Evolutionary conservation across 2,888 invertebrate species (phyloP).

Genomic region (Incurvaria masculella): DNA sequence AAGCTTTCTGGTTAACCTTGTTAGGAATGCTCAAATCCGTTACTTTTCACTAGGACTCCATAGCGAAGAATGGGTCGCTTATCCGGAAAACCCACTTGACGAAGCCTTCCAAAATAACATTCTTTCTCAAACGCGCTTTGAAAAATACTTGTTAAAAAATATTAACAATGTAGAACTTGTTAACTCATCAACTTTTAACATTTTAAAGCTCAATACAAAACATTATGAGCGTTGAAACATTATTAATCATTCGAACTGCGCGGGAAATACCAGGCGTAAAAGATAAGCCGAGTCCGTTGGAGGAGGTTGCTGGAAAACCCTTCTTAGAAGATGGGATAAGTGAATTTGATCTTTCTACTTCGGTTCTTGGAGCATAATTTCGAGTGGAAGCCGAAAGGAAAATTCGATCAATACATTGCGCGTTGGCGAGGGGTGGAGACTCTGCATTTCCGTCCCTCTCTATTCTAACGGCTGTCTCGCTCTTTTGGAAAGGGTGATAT

Average conservation of each 20-base stretch:
- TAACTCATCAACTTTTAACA: no score
- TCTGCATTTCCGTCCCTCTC: not conserved
- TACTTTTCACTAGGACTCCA: conserved; percentile 39
- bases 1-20: conserved; percentile 24
- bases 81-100: conserved; percentile 26
- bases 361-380: not conserved
- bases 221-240: no score
- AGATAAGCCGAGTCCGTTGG: not conserved
- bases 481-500: not conserved
- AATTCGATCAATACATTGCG: not conserved
- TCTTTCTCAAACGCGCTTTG: no score
- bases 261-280: not conserved
- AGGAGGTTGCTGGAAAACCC: not conserved
- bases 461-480: not conserved
- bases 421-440: not conserved
- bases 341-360: no score
- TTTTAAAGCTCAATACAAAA: no score
- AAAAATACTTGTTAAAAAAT: no score
- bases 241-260: not conserved
- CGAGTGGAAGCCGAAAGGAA: not conserved
- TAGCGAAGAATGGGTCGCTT: conserved; percentile 25
- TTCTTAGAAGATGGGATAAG: no score
- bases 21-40: conserved; percentile 47
- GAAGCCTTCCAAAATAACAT: no score
- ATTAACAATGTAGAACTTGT: no score